Percentiles rank a stretch among this genome's conserved stretches.
Conservation (phyloP, 2,797 vertebrate genomes). For the Karalla daura region DNA sequence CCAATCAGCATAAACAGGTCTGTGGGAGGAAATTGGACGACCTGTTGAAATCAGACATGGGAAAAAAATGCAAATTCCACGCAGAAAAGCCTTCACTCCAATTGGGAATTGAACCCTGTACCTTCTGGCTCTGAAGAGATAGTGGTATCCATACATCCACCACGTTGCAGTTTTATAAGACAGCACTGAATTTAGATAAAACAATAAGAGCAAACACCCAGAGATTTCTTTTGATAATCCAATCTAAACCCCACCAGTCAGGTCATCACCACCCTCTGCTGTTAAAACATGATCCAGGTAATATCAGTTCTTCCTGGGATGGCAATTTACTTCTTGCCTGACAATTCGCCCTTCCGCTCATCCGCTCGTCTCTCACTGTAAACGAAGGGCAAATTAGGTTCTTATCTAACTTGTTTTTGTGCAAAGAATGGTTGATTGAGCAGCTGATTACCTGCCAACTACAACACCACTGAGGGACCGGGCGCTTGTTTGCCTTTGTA, state of each 20-base stretch:
- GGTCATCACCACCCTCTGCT: neutral
- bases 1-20: no score
- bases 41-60: no score
- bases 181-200: no score
- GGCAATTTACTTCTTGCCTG: conserved; percentile 2
- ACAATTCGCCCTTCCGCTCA: neutral
- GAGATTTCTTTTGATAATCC: no score
- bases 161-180: no score
- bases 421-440: conserved; percentile 4
- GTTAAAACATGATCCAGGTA: neutral
- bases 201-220: neutral
- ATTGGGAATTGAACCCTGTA: no score
- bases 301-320: neutral
- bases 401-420: neutral
- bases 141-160: no score
- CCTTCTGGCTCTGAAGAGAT: no score
- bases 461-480: neutral
- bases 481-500: neutral
- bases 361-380: neutral
- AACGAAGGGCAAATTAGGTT: neutral
- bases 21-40: no score
- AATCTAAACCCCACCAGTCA: no score
- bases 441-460: neutral
- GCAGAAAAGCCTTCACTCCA: no score
- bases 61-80: no score